Percentiles rank a stretch among this genome's conserved stretches.
phyloP scores from a whole-genome alignment of 1,140 invertebrate species.

The Phocides pigmalion region DNA sequence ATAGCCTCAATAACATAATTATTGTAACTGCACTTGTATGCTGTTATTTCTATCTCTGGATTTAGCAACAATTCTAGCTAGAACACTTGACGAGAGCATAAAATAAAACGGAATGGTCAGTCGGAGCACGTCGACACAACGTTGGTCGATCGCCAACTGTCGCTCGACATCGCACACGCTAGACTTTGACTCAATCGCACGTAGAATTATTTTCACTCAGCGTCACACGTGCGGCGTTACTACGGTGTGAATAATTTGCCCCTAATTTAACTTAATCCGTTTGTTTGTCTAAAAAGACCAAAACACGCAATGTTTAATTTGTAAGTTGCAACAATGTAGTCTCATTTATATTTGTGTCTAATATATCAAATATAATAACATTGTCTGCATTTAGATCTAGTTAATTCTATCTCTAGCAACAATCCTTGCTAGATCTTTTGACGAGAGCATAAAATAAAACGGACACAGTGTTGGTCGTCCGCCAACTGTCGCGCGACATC shows the following conservation, averaged over 20 bases:
- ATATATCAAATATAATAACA: constrained; percentile 35
- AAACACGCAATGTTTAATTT: neutral
- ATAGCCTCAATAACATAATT: constrained; percentile 26
- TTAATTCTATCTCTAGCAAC: constrained; percentile 43
- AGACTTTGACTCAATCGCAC: neutral
- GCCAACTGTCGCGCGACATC: constrained; percentile 64
- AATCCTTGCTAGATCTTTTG: constrained; percentile 64
- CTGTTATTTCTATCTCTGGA: constrained; percentile 39
- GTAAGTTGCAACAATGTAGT: neutral
- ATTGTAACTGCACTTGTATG: constrained; percentile 15
- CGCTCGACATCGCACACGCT: constrained; percentile 40
- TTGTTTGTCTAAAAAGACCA: neutral
- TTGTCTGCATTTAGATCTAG: neutral
- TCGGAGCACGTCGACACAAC: constrained; percentile 62
- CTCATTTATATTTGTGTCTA: constrained; percentile 42
- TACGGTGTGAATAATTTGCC: neutral
- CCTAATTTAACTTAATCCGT: neutral
- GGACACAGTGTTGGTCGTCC: constrained; percentile 68
- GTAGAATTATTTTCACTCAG: neutral
- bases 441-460: constrained; percentile 78
- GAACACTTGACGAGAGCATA: constrained; percentile 73
- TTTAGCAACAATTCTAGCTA: constrained; percentile 56
- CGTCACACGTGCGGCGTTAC: neutral
- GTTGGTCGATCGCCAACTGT: constrained; percentile 74
- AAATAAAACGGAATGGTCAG: constrained; percentile 78